phyloP scores from a whole-genome alignment of 2,888 invertebrate species.

The Cataglyphis altisquamis region DNA sequence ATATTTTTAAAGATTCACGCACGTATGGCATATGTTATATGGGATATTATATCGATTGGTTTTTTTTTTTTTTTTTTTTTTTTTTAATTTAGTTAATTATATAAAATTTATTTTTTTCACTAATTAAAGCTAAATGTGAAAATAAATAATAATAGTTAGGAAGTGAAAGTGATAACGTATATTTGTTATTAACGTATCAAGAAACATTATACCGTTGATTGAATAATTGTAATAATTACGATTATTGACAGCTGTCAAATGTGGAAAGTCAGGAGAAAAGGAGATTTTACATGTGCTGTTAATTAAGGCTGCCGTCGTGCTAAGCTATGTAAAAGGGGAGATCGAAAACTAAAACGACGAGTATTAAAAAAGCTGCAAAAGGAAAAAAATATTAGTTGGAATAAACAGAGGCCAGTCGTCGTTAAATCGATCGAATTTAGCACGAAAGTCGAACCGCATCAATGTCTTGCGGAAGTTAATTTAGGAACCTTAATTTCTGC shows the following conservation, averaged over 20 bases:
- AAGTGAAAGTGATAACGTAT: not conserved
- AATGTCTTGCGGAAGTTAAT: not conserved
- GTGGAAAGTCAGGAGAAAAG: constrained; percentile 35
- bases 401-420: constrained; percentile 14
- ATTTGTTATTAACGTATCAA: not conserved
- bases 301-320: constrained; percentile 18
- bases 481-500: not conserved
- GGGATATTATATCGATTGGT: not conserved
- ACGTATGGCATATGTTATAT: not conserved
- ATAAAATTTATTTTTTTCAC: not conserved
- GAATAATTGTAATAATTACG: constrained; percentile 34
- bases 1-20: not conserved
- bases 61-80: not conserved
- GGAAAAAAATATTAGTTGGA: not conserved
- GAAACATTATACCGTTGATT: not conserved
- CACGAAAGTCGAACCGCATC: constrained; percentile 5
- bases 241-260: constrained; percentile 16
- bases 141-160: constrained; percentile 6
- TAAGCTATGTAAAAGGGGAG: constrained; percentile 11
- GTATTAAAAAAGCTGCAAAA: not conserved
- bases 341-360: constrained; percentile 6
- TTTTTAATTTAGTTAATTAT: not conserved
- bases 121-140: not conserved
- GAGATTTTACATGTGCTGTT: constrained; percentile 8
- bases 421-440: constrained; percentile 39